Evolutionary conservation across 2,797 vertebrate species (phyloP), one percentile per base, ranked within the genome.

Genomic region (Coregonus sp.): DNA sequence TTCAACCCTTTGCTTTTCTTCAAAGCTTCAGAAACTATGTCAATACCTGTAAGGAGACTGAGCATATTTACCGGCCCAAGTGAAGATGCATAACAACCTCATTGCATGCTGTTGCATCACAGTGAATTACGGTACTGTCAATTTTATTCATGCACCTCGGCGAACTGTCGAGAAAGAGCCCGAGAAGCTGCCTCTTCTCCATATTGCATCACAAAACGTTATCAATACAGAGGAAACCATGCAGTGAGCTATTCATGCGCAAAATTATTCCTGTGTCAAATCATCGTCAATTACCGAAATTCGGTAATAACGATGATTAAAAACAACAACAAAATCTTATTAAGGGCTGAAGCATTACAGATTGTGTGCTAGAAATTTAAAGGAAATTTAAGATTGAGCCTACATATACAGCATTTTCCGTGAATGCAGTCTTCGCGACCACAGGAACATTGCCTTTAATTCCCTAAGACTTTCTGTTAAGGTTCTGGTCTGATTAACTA

Each of bases 101-200:
- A 75, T 93, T 92, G 89, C 92, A 83, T 71, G 77, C 72, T 25
- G 74, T 93, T 93, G 90, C 92, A 90, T 92, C 92, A 92, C 69
- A 72, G 11, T 65, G 79, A 88, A 87, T 90, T 87, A 88, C 78
- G 70, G 73, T 63, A 71, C 84, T 82, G 81, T 84, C 88, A 83
- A 75, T 81, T 84, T 86, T 82, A 75, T 84, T 88, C 82, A 78
- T 84, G 76, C 72, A 84, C n/a, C 77, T 73, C 63, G 18, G 72
- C 81, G 61, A 76, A 81, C 74, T 80, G 81, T 78, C 16, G 47
- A 80, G 65, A 74, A 14, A 61, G 31, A 73, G 72, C 52, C 1
- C 18, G 4, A n/a, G 72, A 15, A 72, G 47, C 25, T 25, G n/a
- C 1, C 29, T 56, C 50, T 78, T 52, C 70, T 56, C 78, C 81